phyloP scores from a whole-genome alignment of 1,140 invertebrate species.

The Zaprionus capensis region DNA sequence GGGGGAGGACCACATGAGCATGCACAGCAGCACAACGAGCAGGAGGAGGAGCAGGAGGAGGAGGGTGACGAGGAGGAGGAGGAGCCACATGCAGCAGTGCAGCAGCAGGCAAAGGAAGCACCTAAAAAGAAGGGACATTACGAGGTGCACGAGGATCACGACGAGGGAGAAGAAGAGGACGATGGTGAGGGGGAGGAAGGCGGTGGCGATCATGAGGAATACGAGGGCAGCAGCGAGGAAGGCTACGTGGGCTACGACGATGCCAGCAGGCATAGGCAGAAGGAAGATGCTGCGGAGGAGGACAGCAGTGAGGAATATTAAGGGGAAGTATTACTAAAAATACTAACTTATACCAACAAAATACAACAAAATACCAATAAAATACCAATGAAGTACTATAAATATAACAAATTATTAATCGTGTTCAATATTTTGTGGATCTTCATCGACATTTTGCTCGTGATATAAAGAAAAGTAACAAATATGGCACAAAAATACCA shows the following conservation, averaged over 20 bases:
- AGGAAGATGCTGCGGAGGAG: constrained; percentile 34
- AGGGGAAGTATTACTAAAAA: not conserved
- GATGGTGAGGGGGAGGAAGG: constrained; percentile 45
- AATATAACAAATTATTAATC: not conserved
- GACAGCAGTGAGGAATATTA: constrained; percentile 71
- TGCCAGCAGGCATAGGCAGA: constrained; percentile 55
- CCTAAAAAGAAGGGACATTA: constrained; percentile 50
- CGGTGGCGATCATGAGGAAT: constrained; percentile 62
- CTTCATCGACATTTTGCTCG: not conserved
- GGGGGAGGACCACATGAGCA: constrained; percentile 10
- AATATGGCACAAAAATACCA: not conserved
- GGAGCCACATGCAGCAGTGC: not conserved
- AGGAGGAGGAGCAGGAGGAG: constrained; percentile 20
- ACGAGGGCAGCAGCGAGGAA: constrained; percentile 76
- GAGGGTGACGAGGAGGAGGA: constrained; percentile 11
- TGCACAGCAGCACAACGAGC: not conserved
- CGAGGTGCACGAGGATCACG: constrained; percentile 64
- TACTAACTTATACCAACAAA: not conserved
- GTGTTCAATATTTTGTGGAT: not conserved
- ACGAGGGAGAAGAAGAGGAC: constrained; percentile 41
- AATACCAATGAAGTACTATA: not conserved
- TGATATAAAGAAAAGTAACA: not conserved
- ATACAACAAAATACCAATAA: not conserved
- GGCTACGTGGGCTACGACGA: constrained; percentile 76
- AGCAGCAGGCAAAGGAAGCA: not conserved